Evolutionary conservation across 1,140 invertebrate species (phyloP), one percentile per base, ranked within the genome.

Genomic region (Drosophila teissieri): DNA sequence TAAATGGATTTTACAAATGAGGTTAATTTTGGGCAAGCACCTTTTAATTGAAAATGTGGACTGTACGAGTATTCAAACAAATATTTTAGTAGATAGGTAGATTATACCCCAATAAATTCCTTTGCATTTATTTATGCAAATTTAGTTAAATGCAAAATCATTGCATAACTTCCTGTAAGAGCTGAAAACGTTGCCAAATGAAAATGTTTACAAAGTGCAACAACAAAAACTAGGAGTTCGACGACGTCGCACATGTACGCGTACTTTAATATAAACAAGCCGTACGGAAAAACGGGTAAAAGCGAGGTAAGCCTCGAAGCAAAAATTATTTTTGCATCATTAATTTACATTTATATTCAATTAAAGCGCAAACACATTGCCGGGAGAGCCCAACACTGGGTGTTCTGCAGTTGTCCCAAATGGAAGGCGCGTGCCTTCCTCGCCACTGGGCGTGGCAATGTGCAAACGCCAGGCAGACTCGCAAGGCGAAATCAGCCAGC

Each of bases 331-430:
- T 89, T 78, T 89, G 84, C 84, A 89, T 84, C 84, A 89, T 89
- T 89, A 89, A 89, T 90, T 90, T 89, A 90, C 84, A 89, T 89
- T 89, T 89, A 90, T 90, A 89, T 89, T 89, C 84, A 89, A 89
- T 89, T 89, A 84, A 89, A 89, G 83, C 67, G 75, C 83, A 86
- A 88, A 89, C 83, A 86, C 84, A 80, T 68, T 24, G 64, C 73
- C 73, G 45, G 48, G 61, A 60, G 27, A 22, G 58, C 52, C 52
- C n/a, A 57, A 46, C 49, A 56, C 24, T 45, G 24, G 48, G 12
- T 17, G 36, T 51, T 24, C 15, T 48, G 63, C 31, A 36, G 22
- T 17, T 22, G 40, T 73, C 46, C 55, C 46, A 68, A 57, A 58
- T 49, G 78, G 53, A 68, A 56, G 62, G 70, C 81, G 77, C 62